Evolutionary conservation across 1,140 invertebrate species (phyloP), one percentile per base, ranked within the genome.

Genomic region (Mylabris phalerata): DNA sequence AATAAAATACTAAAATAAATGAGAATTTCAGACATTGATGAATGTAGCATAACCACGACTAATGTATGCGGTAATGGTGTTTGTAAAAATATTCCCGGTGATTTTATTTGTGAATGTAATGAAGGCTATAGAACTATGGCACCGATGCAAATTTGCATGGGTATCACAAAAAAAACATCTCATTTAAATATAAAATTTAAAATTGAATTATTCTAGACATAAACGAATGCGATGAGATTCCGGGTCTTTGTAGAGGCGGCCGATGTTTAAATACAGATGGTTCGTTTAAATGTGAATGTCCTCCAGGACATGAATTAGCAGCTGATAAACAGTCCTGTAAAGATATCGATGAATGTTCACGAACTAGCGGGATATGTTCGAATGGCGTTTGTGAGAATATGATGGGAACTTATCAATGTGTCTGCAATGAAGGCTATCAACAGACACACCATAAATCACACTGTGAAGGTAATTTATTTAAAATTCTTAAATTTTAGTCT

Each of bases 371-470:
- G 6, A 90, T 92, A 32, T 92, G 89, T 69, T 89, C 87, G 7
- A 90, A 92, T 73, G 88, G 88, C 3, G 84, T 89, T 3, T 93
- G 90, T 71, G 87, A 92, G 70, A 95, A 95, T 66, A 85, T 85
- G 73, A 86, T 89, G 79, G 91, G 91, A 7, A 90, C 89, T 2
- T 95, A 91, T 73, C 87, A 89, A 67, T 95, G 92, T 72, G 83
- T 86, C 43, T 95, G 93, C 70, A 86, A 90, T 67, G 84, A 87
- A 50, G 89, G 89, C 0, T 90, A 88, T 67, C 79, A 83, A 43
- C 87, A 86, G 70, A 84, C 80, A 24, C 71, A 67, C 13, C 57
- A 79, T n/a, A 81, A 81, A 70, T 80, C 79, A 0, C 80, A 82
- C 71, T 82, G 80, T 59, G 79, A 81, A 67, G 74, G 74, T 75